Evolutionary conservation across 2,888 invertebrate genomes (phyloP).

Genomic region (Nebria salina): DNA sequence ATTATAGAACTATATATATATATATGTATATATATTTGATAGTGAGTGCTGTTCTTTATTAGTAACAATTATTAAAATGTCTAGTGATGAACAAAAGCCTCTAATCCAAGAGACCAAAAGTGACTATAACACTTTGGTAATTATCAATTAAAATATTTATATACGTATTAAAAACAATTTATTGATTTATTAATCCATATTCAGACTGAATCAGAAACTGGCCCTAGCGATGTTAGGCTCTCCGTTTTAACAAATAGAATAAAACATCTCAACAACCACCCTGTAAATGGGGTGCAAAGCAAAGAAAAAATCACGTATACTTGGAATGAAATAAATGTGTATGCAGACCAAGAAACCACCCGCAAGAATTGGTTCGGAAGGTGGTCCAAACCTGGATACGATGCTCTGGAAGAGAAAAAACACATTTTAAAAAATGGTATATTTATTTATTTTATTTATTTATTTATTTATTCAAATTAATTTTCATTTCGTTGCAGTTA

Average conservation of each 20-base stretch:
- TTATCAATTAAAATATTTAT: background rate
- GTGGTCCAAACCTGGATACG: slow-evolving; percentile 47
- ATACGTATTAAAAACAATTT: too few species aligned
- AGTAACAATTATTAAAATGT: slow-evolving; percentile 12
- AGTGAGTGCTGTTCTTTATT: background rate
- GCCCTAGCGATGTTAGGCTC: slow-evolving; percentile 31
- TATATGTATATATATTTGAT: too few species aligned
- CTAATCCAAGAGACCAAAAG: slow-evolving; percentile 8
- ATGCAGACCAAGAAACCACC: slow-evolving; percentile 66
- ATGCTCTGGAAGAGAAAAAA: slow-evolving; percentile 65
- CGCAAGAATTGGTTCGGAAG: slow-evolving; percentile 27
- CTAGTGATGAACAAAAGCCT: slow-evolving; percentile 32
- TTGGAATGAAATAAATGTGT: slow-evolving; percentile 83
- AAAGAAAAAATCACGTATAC: slow-evolving; percentile 70
- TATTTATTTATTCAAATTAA: background rate
- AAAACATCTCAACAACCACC: slow-evolving; percentile 14
- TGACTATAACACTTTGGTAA: slow-evolving; percentile 15
- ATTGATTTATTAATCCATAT: background rate
- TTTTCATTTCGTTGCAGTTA: slow-evolving; percentile 66
- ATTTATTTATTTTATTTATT: background rate
- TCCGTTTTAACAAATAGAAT: slow-evolving; percentile 21
- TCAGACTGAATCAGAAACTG: slow-evolving; percentile 15
- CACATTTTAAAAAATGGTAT: slow-evolving; percentile 80
- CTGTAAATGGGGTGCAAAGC: slow-evolving; percentile 23
- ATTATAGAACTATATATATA: too few species aligned